phyloP scores from a whole-genome alignment of 2,797 vertebrate species.

The Tenualosa thibaudeaui region DNA sequence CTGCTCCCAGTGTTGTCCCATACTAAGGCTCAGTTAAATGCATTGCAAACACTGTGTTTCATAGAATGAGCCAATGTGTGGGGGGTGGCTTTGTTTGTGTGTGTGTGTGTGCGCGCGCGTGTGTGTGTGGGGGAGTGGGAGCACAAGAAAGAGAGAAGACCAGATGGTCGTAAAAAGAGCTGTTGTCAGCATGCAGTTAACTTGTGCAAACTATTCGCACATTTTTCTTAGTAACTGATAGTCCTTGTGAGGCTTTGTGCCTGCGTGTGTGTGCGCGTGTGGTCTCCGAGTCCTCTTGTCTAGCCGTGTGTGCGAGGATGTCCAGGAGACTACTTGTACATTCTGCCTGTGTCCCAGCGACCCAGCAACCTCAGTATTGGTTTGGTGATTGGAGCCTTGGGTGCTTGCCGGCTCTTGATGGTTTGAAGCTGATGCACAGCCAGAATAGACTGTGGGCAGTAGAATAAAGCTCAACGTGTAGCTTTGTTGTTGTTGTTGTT shows the following conservation, averaged over 20 bases:
- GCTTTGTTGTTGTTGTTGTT: too few species aligned
- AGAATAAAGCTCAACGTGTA: too few species aligned
- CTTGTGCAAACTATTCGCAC: slow-evolving; percentile 17
- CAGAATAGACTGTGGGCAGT: neutral
- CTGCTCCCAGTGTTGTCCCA: neutral
- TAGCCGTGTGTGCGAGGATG: neutral
- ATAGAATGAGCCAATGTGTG: neutral
- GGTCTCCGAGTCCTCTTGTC: neutral
- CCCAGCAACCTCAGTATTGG: too few species aligned
- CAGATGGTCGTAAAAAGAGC: neutral
- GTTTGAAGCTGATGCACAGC: neutral
- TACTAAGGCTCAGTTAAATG: neutral
- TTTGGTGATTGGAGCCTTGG: neutral
- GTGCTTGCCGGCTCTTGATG: neutral
- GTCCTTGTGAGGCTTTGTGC: neutral
- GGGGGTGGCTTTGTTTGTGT: neutral
- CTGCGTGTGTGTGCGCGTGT: too few species aligned
- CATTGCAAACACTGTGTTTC: neutral
- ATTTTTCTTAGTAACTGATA: neutral
- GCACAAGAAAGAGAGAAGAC: neutral
- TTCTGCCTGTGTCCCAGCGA: neutral
- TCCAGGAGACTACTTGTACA: neutral
- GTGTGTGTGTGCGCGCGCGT: neutral
- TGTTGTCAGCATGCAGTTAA: neutral
- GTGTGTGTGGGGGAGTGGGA: neutral